Percentiles rank a stretch among this genome's conserved stretches.
Conservation (phyloP, 1,140 invertebrate genomes). For the Drosophila bipectinata region DNA sequence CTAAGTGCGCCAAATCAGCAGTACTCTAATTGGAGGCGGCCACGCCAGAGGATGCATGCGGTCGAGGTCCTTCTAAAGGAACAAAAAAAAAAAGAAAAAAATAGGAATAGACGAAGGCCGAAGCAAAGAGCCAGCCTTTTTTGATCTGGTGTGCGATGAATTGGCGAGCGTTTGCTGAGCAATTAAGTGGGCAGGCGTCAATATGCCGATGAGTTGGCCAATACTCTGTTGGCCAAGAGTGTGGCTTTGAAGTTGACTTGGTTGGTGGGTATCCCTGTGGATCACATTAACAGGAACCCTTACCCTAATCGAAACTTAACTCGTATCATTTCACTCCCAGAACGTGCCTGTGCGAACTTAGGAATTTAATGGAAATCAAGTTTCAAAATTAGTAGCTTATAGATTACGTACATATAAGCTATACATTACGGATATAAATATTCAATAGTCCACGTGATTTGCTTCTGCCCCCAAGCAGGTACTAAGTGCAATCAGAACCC, state of each 20-base stretch:
- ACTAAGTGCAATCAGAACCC: conserved; percentile 63
- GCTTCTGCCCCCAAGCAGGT: conserved; percentile 6
- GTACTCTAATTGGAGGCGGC: conserved; percentile 76
- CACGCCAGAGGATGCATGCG: conserved; percentile 17
- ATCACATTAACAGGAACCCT: neutral
- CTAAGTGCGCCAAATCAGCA: conserved; percentile 81
- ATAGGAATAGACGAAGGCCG: conserved; percentile 32
- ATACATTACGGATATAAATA: conserved; percentile 37
- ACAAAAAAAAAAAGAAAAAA: conserved; percentile 30
- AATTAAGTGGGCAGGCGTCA: conserved; percentile 51
- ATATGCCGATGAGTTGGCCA: conserved; percentile 30
- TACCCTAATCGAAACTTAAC: conserved; percentile 8
- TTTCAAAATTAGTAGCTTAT: conserved; percentile 31
- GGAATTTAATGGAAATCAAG: neutral
- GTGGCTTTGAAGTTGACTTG: conserved; percentile 33
- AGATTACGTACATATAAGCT: neutral
- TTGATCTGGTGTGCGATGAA: conserved; percentile 35
- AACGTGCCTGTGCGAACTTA: neutral
- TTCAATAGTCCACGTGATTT: conserved; percentile 32
- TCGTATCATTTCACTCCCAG: conserved; percentile 13
- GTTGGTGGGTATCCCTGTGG: neutral
- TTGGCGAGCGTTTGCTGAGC: conserved; percentile 43
- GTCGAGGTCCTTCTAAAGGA: conserved; percentile 15
- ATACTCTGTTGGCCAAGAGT: conserved; percentile 26
- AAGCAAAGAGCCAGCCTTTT: neutral